These are phyloP conservation scores for Tamandua tetradactyla DNA, from an alignment of 2,797 vertebrate genomes.

Conservation along the genomic window DNA sequence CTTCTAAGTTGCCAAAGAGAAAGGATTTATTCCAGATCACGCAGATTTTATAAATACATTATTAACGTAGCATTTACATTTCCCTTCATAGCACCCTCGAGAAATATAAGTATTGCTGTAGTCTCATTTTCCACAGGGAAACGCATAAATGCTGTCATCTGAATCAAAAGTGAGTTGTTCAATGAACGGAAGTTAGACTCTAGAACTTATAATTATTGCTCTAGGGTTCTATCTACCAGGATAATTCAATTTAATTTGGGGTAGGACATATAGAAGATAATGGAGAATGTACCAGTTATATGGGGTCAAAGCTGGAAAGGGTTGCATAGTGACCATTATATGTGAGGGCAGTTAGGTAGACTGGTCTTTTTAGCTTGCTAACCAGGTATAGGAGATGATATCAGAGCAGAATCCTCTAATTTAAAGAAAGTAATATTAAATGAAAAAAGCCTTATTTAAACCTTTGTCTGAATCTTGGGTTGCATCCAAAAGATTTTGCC, in stretches of 20 bases:
- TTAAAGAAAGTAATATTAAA: conserved; percentile 6
- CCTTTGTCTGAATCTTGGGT: not conserved
- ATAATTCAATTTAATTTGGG: conserved; percentile 18
- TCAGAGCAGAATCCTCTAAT: not conserved
- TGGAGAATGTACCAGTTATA: not conserved
- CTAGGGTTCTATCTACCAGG: not conserved
- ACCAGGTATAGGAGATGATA: not conserved
- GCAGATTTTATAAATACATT: conserved; percentile 50
- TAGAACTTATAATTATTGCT: not conserved
- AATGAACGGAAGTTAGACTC: conserved; percentile 16
- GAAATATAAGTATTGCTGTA: conserved; percentile 15
- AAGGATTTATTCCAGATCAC: conserved; percentile 15
- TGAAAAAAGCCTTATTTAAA: conserved; percentile 28
- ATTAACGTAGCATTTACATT: conserved; percentile 27
- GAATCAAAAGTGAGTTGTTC: conserved; percentile 43
- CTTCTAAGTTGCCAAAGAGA: not conserved
- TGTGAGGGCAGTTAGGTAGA: not conserved
- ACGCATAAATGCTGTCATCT: not conserved
- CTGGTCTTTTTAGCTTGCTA: not conserved
- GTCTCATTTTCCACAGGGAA: conserved; percentile 31
- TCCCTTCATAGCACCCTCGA: conserved; percentile 17
- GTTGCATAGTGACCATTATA: not conserved
- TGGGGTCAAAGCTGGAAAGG: not conserved
- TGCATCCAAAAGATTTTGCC: conserved; percentile 10
- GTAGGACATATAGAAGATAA: not conserved